Evolutionary conservation across 2,888 invertebrate genomes (phyloP).

Genomic region (Resseliella maxima): DNA sequence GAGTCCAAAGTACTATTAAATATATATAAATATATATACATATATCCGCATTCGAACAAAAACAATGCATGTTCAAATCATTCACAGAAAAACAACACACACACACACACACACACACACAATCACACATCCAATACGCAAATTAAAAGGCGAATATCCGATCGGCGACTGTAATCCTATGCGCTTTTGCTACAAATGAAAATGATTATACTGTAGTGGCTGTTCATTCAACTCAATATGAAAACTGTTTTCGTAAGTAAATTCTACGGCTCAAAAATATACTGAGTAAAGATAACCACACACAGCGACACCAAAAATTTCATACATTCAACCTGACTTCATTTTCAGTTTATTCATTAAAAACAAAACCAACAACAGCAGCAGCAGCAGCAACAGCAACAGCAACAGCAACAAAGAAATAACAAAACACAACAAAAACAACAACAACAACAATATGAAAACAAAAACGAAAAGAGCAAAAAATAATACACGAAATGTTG

Average conservation of each 20-base stretch:
- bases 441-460: not conserved
- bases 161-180: slow-evolving; percentile 46
- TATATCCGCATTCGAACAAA: slow-evolving; percentile 12
- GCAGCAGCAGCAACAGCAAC: not conserved
- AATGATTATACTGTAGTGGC: not conserved
- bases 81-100: not conserved
- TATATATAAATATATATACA: not conserved
- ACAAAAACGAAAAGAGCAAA: not conserved
- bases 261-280: slow-evolving; percentile 24
- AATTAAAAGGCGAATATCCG: not conserved
- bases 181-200: slow-evolving; percentile 19
- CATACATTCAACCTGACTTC: slow-evolving; percentile 31
- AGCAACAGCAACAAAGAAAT: too few relatives aligned
- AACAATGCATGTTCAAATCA: not conserved
- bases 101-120: not conserved
- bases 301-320: not conserved
- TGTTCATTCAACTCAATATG: slow-evolving; percentile 44
- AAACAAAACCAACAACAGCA: too few relatives aligned
- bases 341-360: not conserved
- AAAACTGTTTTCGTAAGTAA: slow-evolving; percentile 51
- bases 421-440: not conserved
- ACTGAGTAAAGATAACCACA: slow-evolving; percentile 3
- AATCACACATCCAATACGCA: not conserved
- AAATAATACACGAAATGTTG: not conserved
- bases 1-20: slow-evolving; percentile 32